These are phyloP conservation scores for Trochalopteron elliotii DNA, from an alignment of 2,113 vertebrate genomes.

Conservation along the genomic window DNA sequence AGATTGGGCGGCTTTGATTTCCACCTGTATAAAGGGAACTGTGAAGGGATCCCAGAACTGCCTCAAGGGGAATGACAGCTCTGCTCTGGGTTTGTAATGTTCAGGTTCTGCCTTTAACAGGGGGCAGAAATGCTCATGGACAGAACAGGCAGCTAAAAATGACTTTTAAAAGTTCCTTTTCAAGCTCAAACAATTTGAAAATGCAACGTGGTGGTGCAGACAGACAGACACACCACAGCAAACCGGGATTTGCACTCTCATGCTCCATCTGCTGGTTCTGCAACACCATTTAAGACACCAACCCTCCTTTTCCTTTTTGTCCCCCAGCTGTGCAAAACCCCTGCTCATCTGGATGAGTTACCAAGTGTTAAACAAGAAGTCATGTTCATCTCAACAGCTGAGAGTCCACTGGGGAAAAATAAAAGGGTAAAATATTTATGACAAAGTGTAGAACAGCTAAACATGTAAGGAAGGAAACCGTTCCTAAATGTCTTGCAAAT, in stretches of 20 bases:
- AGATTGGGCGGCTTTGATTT: rapidly evolving
- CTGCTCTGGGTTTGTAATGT: background rate
- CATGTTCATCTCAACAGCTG: conserved; percentile 22
- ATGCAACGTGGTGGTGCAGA: rapidly evolving
- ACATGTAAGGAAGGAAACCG: background rate
- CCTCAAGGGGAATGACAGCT: background rate
- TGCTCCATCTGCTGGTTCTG: conserved; percentile 26
- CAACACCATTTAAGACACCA: background rate
- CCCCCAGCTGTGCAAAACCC: background rate
- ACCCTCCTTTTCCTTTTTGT: background rate
- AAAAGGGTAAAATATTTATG: conserved; percentile 39
- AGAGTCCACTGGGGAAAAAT: conserved; percentile 16
- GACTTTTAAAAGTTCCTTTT: background rate
- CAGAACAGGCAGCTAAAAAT: background rate
- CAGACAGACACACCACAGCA: background rate
- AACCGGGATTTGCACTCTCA: background rate
- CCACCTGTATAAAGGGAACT: rapidly evolving
- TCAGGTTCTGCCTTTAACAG: background rate
- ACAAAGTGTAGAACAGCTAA: background rate
- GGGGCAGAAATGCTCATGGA: rapidly evolving
- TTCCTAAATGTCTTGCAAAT: background rate
- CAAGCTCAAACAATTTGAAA: background rate
- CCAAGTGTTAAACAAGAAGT: conserved; percentile 25
- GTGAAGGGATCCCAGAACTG: background rate
- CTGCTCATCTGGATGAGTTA: background rate